Conservation (phyloP, 1,140 invertebrate genomes). For the Bombus turneri region DNA sequence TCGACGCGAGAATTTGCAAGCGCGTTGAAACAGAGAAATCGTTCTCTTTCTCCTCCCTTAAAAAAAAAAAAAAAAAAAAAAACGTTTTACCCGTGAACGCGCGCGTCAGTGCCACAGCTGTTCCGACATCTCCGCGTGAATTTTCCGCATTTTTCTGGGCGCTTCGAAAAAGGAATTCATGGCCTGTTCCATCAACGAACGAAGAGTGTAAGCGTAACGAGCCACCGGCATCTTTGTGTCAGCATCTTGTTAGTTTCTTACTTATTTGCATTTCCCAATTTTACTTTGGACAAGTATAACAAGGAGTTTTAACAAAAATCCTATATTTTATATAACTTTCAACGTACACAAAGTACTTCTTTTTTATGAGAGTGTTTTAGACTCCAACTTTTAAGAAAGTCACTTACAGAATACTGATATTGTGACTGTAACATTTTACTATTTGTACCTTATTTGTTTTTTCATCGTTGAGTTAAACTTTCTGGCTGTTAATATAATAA, state of each 20-base stretch:
- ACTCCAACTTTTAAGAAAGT: too few relatives aligned
- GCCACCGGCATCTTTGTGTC: neutral
- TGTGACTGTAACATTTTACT: too few relatives aligned
- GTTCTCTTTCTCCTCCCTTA: neutral
- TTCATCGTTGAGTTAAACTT: too few relatives aligned
- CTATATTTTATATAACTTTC: neutral
- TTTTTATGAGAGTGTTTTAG: neutral
- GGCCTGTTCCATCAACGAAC: constrained; percentile 7
- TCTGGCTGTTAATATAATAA: too few relatives aligned
- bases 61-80: neutral
- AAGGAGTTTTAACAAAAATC: too few relatives aligned
- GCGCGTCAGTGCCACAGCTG: constrained; percentile 35
- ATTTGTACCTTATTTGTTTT: too few relatives aligned
- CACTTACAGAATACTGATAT: too few relatives aligned
- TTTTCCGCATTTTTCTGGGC: constrained; percentile 17
- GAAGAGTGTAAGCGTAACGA: constrained; percentile 22
- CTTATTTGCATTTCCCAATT: neutral
- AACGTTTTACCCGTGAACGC: constrained; percentile 3
- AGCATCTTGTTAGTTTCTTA: too few relatives aligned
- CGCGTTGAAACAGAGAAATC: neutral
- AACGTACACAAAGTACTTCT: neutral
- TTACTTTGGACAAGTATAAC: neutral
- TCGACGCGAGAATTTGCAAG: neutral
- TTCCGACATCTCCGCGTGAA: constrained; percentile 14
- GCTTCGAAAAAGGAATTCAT: constrained; percentile 24